Conservation (phyloP, 1,140 invertebrate genomes). For the Drosophila varians region DNA sequence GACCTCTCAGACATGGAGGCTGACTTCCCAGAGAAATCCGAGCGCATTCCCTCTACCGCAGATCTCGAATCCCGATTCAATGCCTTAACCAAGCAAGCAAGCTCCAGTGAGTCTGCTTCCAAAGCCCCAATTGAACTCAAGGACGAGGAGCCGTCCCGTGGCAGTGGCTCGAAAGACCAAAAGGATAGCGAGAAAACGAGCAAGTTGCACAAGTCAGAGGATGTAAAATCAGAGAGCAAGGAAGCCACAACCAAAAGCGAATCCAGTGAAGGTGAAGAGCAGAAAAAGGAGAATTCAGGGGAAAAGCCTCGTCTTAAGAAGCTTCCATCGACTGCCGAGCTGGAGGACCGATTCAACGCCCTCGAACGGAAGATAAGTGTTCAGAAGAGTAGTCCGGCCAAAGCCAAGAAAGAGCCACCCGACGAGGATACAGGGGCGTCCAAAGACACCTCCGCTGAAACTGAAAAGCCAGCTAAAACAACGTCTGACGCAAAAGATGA, state of each 20-base stretch:
- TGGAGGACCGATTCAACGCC: slow-evolving; percentile 76
- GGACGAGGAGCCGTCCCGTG: slow-evolving; percentile 15
- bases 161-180: slow-evolving; percentile 21
- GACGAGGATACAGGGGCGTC: slow-evolving; percentile 29
- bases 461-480: background rate
- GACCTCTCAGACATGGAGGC: slow-evolving; percentile 15
- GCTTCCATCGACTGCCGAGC: slow-evolving; percentile 73
- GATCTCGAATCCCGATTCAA: slow-evolving; percentile 68
- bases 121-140: slow-evolving; percentile 54
- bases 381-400: slow-evolving; percentile 63
- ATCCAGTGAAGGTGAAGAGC: slow-evolving; percentile 3
- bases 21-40: slow-evolving; percentile 23
- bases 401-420: slow-evolving; percentile 68
- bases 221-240: slow-evolving; percentile 21
- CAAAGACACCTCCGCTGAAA: background rate
- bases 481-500: background rate
- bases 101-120: slow-evolving; percentile 43
- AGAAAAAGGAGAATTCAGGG: background rate
- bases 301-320: slow-evolving; percentile 61
- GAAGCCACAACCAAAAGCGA: slow-evolving; percentile 26
- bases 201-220: slow-evolving; percentile 26
- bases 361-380: slow-evolving; percentile 66
- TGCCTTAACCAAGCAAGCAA: slow-evolving; percentile 65
- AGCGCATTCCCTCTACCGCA: slow-evolving; percentile 67
- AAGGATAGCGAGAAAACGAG: slow-evolving; percentile 34